A percentile compares a stretch with the other conserved stretches of the same genome.
These are phyloP conservation scores for Drosophila fulvimacula DNA, from an alignment of 2,888 invertebrate genomes.

Conservation along the genomic window DNA sequence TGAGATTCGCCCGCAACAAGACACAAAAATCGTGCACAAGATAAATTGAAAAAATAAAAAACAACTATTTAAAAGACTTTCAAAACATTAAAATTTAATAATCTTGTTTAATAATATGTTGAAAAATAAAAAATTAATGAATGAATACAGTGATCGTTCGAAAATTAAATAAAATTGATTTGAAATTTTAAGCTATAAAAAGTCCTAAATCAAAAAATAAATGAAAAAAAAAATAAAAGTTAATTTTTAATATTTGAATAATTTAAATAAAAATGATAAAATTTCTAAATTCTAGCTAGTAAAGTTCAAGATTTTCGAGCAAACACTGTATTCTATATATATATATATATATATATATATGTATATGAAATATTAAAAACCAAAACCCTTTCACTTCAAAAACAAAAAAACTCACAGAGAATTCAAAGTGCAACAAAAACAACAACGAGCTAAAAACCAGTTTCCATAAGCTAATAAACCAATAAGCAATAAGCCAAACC, in stretches of 20 bases:
- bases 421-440: slow-evolving; percentile 56
- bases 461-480: slow-evolving; percentile 64
- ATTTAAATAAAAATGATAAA: too few species aligned
- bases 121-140: neutral
- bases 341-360: too few species aligned
- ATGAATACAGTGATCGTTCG: slow-evolving; percentile 13
- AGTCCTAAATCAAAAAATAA: too few species aligned
- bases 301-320: neutral
- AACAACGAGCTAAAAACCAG: slow-evolving; percentile 60
- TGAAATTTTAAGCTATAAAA: too few species aligned
- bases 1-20: slow-evolving; percentile 37
- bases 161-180: neutral
- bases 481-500: slow-evolving; percentile 61
- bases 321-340: neutral
- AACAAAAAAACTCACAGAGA: slow-evolving; percentile 46
- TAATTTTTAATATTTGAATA: too few species aligned
- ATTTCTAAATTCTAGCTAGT: too few species aligned
- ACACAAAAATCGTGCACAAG: slow-evolving; percentile 41
- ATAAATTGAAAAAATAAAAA: slow-evolving; percentile 24
- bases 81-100: slow-evolving; percentile 40
- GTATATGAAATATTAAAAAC: slow-evolving; percentile 43
- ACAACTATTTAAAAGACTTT: slow-evolving; percentile 58
- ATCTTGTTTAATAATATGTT: neutral
- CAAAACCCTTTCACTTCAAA: slow-evolving; percentile 78
- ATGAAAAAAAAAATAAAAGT: too few species aligned